phyloP scores from a whole-genome alignment of 2,888 invertebrate species.

The Eupithecia pulchellata region DNA sequence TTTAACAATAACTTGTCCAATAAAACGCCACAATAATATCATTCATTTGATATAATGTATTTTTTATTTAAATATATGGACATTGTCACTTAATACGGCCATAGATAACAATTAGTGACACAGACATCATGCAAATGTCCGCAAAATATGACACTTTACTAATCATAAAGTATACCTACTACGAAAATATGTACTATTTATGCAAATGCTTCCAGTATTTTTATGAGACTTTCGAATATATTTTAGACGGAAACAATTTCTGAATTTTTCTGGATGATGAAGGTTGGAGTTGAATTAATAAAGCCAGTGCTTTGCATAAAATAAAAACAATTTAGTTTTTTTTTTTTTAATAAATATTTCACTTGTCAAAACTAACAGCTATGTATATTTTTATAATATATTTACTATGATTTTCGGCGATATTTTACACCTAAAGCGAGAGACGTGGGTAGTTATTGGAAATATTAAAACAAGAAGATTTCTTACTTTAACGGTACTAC shows the following conservation, averaged over 20 bases:
- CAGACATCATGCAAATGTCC: background rate
- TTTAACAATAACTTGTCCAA: background rate
- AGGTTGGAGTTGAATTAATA: background rate
- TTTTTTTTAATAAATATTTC: too few species aligned
- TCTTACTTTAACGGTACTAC: background rate
- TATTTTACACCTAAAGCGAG: too few species aligned
- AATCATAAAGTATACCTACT: background rate
- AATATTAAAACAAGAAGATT: background rate
- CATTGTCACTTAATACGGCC: slow-evolving; percentile 3
- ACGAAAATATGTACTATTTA: slow-evolving; percentile 2
- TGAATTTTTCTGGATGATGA: background rate
- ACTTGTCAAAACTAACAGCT: too few species aligned
- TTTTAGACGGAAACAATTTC: background rate
- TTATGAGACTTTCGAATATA: background rate
- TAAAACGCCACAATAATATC: background rate
- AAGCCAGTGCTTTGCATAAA: background rate
- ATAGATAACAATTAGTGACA: slow-evolving; percentile 8
- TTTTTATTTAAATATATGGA: background rate
- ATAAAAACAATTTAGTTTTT: background rate
- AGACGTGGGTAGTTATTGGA: background rate
- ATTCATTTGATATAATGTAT: background rate
- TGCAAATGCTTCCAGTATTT: background rate
- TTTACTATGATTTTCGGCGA: too few species aligned
- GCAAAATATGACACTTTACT: slow-evolving; percentile 9
- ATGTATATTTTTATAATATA: too few species aligned